Percentiles rank a stretch among this genome's conserved stretches.
phyloP scores from a whole-genome alignment of 2,797 vertebrate species.

The Poecile montanus region DNA sequence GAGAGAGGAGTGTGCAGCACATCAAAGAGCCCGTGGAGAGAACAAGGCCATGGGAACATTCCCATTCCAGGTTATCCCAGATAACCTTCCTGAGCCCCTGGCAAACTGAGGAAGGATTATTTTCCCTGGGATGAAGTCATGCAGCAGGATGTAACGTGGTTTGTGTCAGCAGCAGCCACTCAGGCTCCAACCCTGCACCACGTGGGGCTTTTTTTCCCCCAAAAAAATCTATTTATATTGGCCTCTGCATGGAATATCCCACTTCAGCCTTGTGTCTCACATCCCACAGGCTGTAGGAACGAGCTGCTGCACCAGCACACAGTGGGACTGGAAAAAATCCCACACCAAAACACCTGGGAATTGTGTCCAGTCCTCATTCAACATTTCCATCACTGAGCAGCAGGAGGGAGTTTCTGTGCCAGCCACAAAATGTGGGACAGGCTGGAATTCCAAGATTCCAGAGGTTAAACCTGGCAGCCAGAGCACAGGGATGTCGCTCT shows the following conservation, averaged over 20 bases:
- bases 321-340: neutral
- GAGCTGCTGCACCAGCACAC: neutral
- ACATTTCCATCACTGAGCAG: neutral
- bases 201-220: neutral
- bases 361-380: neutral
- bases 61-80: neutral
- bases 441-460: neutral
- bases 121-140: slow-evolving; percentile 66
- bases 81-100: slow-evolving; percentile 16
- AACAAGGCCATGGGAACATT: neutral
- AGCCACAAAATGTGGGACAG: neutral
- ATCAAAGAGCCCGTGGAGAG: neutral
- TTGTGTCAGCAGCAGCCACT: slow-evolving; percentile 68
- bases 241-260: slow-evolving; percentile 26
- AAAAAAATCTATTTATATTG: slow-evolving; percentile 52
- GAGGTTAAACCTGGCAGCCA: neutral
- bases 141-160: slow-evolving; percentile 40
- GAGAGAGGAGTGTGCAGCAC: neutral
- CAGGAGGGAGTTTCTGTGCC: neutral
- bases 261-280: neutral
- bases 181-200: slow-evolving; percentile 10
- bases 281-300: neutral
- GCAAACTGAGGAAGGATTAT: neutral
- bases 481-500: fast-evolving
- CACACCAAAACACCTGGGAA: neutral